phyloP scores from a whole-genome alignment of 2,797 vertebrate species.

The Enteromius treurensis region DNA sequence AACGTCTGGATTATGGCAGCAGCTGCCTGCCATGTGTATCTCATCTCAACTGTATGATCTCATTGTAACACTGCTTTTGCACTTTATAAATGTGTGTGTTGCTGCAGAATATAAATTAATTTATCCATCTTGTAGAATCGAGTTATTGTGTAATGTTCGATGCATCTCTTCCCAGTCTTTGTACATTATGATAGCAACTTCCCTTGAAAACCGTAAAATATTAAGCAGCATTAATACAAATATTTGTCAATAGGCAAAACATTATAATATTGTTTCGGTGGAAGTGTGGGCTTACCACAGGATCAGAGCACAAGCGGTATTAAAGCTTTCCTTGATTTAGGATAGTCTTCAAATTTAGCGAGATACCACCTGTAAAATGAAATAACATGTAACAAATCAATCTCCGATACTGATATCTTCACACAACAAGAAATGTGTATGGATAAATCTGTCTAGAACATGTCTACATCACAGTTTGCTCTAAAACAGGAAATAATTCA shows the following conservation, averaged over 20 bases:
- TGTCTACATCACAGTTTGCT: not conserved
- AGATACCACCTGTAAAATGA: conserved; percentile 87
- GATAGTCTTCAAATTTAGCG: conserved; percentile 93
- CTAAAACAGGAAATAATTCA: not conserved
- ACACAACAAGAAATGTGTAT: not conserved
- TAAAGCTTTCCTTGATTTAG: conserved; percentile 86
- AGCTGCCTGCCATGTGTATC: not conserved
- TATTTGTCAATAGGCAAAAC: not conserved
- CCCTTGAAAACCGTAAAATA: not conserved
- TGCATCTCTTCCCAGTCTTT: not conserved
- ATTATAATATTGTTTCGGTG: not conserved
- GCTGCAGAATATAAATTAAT: not conserved
- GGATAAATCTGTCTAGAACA: not conserved
- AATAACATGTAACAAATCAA: conserved; percentile 16
- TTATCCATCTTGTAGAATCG: not conserved
- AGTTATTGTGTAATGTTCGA: not conserved
- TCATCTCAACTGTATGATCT: not conserved
- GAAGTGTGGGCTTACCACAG: conserved; percentile 8
- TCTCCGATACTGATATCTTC: not conserved
- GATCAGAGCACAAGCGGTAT: conserved; percentile 88
- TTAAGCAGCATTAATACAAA: not conserved
- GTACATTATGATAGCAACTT: not conserved
- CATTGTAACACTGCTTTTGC: not conserved
- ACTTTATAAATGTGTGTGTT: not conserved
- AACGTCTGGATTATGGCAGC: not conserved